Conservation (phyloP, 2,113 vertebrate species). For the Catharus minimus region DNA sequence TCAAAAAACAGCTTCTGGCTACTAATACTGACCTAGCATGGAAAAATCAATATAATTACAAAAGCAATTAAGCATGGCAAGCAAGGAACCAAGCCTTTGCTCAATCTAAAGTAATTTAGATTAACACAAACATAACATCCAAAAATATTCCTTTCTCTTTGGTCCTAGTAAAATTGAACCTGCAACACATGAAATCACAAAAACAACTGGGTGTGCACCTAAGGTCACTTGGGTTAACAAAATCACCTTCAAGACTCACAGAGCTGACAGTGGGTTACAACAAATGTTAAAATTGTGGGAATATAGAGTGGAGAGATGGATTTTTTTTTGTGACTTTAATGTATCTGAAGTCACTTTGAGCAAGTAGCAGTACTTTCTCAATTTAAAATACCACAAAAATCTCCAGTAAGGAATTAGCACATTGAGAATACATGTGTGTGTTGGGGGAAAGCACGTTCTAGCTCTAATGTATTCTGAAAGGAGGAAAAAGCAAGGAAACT, state of each 20-base stretch:
- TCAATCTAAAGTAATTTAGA: constrained; percentile 2
- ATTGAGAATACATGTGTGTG: neutral
- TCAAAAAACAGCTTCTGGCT: constrained; percentile 33
- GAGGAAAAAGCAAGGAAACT: neutral
- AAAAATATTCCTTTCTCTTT: neutral
- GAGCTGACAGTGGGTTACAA: neutral
- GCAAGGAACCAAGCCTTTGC: neutral
- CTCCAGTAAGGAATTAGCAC: neutral
- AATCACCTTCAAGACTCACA: neutral
- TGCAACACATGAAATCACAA: neutral
- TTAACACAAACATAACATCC: constrained; percentile 13
- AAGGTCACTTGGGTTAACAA: neutral
- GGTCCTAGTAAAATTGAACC: neutral
- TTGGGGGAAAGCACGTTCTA: neutral
- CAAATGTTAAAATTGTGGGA: neutral
- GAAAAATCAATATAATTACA: constrained; percentile 49
- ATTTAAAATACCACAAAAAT: neutral
- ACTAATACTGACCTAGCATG: neutral
- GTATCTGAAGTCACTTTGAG: neutral
- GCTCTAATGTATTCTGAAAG: neutral
- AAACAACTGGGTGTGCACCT: neutral
- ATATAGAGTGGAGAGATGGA: neutral
- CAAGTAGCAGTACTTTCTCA: neutral
- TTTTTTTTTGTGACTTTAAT: neutral
- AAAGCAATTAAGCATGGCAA: constrained; percentile 34